Conservation (phyloP, 2,113 vertebrate genomes). For the Aix galericulata region DNA sequence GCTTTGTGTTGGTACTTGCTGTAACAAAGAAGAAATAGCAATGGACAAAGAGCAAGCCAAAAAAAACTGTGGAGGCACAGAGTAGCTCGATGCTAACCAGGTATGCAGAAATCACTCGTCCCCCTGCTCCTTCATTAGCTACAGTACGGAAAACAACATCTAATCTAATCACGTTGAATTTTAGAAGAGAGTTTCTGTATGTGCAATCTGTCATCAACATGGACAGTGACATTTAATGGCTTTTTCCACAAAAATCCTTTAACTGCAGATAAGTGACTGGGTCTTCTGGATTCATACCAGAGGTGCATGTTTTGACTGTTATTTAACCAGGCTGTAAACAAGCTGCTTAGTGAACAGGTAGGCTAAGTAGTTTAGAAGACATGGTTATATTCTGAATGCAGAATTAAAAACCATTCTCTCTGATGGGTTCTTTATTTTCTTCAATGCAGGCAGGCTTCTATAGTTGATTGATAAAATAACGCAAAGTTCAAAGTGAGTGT, state of each 20-base stretch:
- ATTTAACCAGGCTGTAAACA: background rate
- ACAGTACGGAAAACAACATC: background rate
- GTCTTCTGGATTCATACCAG: background rate
- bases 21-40: background rate
- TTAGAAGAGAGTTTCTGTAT: background rate
- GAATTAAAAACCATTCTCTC: background rate
- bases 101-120: background rate
- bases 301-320: background rate
- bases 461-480: background rate
- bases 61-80: background rate
- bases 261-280: background rate
- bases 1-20: background rate
- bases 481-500: background rate
- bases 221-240: background rate
- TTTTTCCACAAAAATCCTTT: background rate
- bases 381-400: background rate
- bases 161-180: background rate
- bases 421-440: background rate
- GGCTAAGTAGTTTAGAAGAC: background rate
- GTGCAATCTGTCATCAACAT: accelerated
- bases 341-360: slow-evolving; percentile 5
- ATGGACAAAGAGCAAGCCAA: background rate
- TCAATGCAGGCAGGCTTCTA: background rate
- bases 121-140: background rate
- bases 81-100: background rate